Base-by-base conservation (phyloP, 92 coral and sea anemone genomes). In the Pocillopora grandis region DNA sequence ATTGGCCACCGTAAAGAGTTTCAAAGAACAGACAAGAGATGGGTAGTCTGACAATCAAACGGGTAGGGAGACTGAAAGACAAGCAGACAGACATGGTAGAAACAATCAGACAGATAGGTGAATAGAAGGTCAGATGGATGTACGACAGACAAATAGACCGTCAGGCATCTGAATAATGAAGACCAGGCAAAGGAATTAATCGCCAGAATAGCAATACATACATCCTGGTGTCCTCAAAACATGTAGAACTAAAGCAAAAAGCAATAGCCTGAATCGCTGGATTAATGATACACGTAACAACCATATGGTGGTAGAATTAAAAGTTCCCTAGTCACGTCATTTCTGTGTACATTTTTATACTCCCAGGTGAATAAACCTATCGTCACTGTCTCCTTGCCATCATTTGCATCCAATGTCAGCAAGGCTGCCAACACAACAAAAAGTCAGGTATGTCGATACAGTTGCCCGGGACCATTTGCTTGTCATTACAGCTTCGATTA, bases 331-430 rank as follows among this genome's bases (percentile, higher is more conserved):
- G 27, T 65, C 27, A 19, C 18, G 70, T 16, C 27, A 19, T 10
- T 31, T 5, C 1, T 65, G 33, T 67, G 72, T 27, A 67, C 8
- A n/a, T 15, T 6, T 36, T 10, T 17, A 14, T 70, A 19, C 67
- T 18, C 23, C 73, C 37, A 93, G 97, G 79, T 90, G 21, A 77
- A 84, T 33, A 89, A 93, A 62, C 90, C 92, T 35, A 87, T 93
- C 5, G 95, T 93, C 15, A 79, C 56, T 33, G 91, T 87, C 37
- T 72, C 89, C 9, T 75, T 93, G 67, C 66, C 83, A 10, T 71
- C 60, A 13, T 91, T 81, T 78, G 93, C 86, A 14, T 65, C 35
- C 35, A 86, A 93, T 76, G 65, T 93, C 82, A 81, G 83, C 27
- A 89, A 59, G 75, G 95, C 95, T 59, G 91, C 97, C 62, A 82